These are phyloP conservation scores for Dinomys branickii DNA, from an alignment of 2,113 vertebrate genomes.

Conservation along the genomic window DNA sequence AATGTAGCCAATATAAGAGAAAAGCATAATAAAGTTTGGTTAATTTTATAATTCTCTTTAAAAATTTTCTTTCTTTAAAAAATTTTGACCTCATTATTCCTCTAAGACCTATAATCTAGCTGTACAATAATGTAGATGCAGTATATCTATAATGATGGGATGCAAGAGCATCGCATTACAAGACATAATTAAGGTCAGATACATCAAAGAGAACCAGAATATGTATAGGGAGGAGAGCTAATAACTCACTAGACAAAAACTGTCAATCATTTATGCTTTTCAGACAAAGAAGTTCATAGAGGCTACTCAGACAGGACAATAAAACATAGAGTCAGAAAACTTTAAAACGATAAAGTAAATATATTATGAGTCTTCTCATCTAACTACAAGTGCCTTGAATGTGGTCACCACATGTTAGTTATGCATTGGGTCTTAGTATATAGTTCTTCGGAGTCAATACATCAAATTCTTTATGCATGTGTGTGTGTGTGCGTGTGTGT, in stretches of 20 bases:
- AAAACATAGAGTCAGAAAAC: background rate
- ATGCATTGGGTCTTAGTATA: background rate
- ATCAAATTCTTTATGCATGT: background rate
- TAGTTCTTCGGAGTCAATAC: background rate
- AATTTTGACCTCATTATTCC: background rate
- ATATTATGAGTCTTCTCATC: background rate
- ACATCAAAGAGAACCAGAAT: background rate
- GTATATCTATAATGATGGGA: background rate
- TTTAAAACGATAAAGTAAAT: background rate
- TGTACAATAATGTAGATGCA: constrained; percentile 12
- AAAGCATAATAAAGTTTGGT: background rate
- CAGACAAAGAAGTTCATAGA: background rate
- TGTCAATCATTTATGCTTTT: background rate
- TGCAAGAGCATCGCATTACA: background rate
- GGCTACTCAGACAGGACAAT: background rate
- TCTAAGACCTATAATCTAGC: background rate
- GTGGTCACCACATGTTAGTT: background rate
- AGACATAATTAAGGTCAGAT: constrained; percentile 9
- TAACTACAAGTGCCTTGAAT: background rate
- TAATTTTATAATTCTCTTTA: background rate
- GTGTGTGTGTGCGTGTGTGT: no score
- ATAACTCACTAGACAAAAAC: background rate
- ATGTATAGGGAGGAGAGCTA: background rate
- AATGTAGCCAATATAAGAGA: background rate
- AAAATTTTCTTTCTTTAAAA: background rate